phyloP scores from a whole-genome alignment of 2,888 invertebrate genomes.

The Drosophila fulvimacula region DNA sequence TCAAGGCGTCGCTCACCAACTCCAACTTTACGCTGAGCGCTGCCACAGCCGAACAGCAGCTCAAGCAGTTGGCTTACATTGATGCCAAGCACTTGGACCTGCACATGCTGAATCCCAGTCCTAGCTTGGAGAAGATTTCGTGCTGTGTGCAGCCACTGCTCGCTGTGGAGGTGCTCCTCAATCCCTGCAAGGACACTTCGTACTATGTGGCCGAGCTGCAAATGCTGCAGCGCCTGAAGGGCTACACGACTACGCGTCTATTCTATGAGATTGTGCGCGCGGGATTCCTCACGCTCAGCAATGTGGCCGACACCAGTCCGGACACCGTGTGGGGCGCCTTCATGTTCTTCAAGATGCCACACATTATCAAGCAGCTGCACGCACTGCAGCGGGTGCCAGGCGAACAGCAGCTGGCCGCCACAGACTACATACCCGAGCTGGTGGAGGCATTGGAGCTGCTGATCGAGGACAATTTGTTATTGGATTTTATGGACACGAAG shows the following conservation, averaged over 20 bases:
- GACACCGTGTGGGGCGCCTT: slow-evolving; percentile 98
- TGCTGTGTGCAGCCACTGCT: slow-evolving; percentile 92
- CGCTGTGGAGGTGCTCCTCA: slow-evolving; percentile 92
- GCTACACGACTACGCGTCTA: slow-evolving; percentile 91
- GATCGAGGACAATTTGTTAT: slow-evolving; percentile 92
- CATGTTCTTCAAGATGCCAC: slow-evolving; percentile 95
- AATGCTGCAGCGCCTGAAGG: slow-evolving; percentile 93
- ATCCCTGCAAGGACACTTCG: slow-evolving; percentile 93
- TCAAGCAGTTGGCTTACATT: slow-evolving; percentile 82
- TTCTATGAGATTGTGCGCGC: slow-evolving; percentile 96
- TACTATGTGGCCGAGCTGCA: slow-evolving; percentile 92
- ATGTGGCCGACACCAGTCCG: slow-evolving; percentile 92
- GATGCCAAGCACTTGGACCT: slow-evolving; percentile 82
- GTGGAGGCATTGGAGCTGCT: slow-evolving; percentile 93
- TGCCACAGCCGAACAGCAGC: slow-evolving; percentile 73
- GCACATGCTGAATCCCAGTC: slow-evolving; percentile 86
- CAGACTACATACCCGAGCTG: slow-evolving; percentile 90
- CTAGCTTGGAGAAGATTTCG: slow-evolving; percentile 87
- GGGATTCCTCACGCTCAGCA: slow-evolving; percentile 94
- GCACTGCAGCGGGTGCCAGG: slow-evolving; percentile 84
- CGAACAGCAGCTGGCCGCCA: slow-evolving; percentile 64
- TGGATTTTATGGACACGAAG: slow-evolving; percentile 95
- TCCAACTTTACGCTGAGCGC: slow-evolving; percentile 78
- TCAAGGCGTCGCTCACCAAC: slow-evolving; percentile 81
- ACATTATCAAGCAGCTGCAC: slow-evolving; percentile 90